These are phyloP conservation scores for Platycnemis pennipes DNA, from an alignment of 2,888 invertebrate genomes.

Conservation along the genomic window DNA sequence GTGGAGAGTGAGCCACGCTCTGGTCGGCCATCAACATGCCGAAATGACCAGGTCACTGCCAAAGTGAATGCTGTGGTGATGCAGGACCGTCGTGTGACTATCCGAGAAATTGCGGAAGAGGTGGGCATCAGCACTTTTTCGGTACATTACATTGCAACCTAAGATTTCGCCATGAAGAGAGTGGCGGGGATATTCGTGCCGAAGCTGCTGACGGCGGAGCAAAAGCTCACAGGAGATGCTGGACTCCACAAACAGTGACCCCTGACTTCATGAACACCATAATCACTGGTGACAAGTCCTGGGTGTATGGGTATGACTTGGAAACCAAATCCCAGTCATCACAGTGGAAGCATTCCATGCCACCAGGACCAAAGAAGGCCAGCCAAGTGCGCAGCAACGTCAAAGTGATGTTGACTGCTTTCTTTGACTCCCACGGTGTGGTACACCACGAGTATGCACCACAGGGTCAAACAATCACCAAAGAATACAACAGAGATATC, in stretches of 20 bases:
- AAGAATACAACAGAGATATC: no score
- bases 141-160: slow-evolving; percentile 69
- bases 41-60: no score
- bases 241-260: slow-evolving; percentile 70
- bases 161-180: slow-evolving; percentile 71
- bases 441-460: no score
- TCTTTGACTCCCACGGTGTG: no score
- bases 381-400: background rate
- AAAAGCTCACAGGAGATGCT: slow-evolving; percentile 62
- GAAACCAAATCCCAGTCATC: slow-evolving; percentile 62
- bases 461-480: no score
- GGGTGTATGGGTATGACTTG: slow-evolving; percentile 72
- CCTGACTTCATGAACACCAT: slow-evolving; percentile 71
- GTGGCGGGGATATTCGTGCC: slow-evolving; percentile 72
- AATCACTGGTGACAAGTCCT: slow-evolving; percentile 73
- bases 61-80: no score
- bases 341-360: slow-evolving; percentile 17
- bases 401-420: no score
- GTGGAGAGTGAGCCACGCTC: no score
- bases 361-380: slow-evolving; percentile 11
- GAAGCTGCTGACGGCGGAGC: slow-evolving; percentile 71
- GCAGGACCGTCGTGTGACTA: slow-evolving; percentile 56
- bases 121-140: slow-evolving; percentile 69
- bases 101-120: slow-evolving; percentile 70
- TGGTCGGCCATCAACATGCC: no score